Evolutionary conservation across 2,113 vertebrate species (phyloP).

Genomic region (Xenopus laevis): DNA sequence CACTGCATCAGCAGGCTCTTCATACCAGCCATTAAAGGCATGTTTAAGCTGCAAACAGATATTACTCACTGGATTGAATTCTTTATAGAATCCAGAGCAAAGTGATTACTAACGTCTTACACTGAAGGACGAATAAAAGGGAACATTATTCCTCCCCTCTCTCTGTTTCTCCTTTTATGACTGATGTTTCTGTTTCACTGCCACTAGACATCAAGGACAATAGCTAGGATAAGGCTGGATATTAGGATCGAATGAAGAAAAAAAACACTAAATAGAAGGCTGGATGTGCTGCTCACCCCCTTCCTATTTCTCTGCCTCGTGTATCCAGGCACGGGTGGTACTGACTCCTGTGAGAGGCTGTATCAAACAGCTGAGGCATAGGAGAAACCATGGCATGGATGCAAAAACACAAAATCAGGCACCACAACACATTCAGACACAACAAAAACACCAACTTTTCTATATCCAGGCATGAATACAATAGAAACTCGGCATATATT

Average conservation of each 20-base stretch:
- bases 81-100: conserved; percentile 61
- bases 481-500: too few species aligned
- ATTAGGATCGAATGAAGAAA: conserved; percentile 53
- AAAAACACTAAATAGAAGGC: conserved; percentile 53
- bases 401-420: background rate
- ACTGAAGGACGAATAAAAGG: conserved; percentile 59
- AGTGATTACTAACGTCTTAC: conserved; percentile 61
- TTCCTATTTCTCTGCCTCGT: conserved; percentile 71
- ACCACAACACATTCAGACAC: conserved; percentile 11
- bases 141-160: conserved; percentile 51
- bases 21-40: conserved; percentile 44
- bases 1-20: conserved; percentile 45
- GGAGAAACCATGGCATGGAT: conserved; percentile 74
- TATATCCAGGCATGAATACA: background rate
- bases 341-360: conserved; percentile 74
- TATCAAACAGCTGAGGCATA: conserved; percentile 70
- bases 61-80: conserved; percentile 68
- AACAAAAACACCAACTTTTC: conserved; percentile 19
- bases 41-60: conserved; percentile 50
- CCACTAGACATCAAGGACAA: conserved; percentile 61
- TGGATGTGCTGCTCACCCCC: conserved; percentile 61
- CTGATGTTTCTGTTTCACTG: conserved; percentile 52
- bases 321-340: conserved; percentile 77
- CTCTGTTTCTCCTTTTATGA: conserved; percentile 44
- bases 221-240: conserved; percentile 60